These are phyloP conservation scores for Xiphorhynchus erythropygius DNA, from an alignment of 2,797 vertebrate species.

Conservation along the genomic window DNA sequence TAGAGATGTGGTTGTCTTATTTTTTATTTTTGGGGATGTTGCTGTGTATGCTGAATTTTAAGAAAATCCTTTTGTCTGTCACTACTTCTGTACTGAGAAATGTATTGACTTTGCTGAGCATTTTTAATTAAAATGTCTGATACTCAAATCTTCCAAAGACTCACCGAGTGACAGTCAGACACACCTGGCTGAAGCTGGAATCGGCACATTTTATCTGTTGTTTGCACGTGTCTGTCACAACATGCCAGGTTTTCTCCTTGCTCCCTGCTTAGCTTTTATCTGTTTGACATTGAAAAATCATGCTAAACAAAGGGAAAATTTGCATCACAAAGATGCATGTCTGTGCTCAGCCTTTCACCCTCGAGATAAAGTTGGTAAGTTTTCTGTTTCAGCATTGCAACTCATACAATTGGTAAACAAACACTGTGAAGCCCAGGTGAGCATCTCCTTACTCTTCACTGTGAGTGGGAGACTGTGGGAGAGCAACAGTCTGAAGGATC, in stretches of 20 bases:
- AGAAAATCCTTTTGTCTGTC: neutral
- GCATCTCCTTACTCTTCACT: neutral
- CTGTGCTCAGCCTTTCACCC: neutral
- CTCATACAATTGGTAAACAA: neutral
- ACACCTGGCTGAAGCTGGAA: conserved; percentile 1
- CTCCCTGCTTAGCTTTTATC: conserved; percentile 20
- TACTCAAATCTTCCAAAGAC: neutral
- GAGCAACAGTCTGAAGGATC: conserved; percentile 1
- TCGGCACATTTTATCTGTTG: neutral
- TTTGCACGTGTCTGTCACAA: conserved; percentile 20
- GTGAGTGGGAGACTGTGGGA: neutral
- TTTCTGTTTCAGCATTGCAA: conserved; percentile 26
- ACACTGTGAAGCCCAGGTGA: neutral
- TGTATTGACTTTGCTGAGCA: neutral
- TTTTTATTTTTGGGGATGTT: neutral
- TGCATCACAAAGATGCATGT: conserved; percentile 43
- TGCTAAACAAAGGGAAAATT: neutral
- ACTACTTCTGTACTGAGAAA: neutral
- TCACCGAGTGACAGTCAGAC: neutral
- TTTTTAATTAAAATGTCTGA: conserved; percentile 20
- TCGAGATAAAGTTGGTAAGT: neutral
- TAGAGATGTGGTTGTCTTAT: neutral
- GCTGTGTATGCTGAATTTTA: neutral
- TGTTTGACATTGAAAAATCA: neutral
- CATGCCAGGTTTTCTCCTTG: conserved; percentile 8